Conservation (phyloP, 2,888 invertebrate species). For the Spisula solida region DNA sequence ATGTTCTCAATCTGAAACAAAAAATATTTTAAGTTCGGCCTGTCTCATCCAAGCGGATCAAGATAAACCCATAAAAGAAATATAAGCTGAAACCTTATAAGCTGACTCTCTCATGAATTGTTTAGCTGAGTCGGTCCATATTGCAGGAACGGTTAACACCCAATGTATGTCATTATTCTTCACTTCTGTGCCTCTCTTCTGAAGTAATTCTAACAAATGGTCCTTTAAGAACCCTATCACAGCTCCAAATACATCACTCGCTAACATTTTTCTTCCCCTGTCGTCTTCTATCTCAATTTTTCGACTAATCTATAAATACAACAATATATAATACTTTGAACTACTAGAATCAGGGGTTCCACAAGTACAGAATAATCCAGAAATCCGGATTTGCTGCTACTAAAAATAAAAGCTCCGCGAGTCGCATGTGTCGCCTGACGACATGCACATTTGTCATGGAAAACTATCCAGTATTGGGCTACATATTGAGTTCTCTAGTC, state of each 20-base stretch:
- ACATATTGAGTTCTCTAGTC: too few species aligned
- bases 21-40: too few species aligned
- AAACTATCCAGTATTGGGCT: too few species aligned
- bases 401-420: too few species aligned
- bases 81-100: slow-evolving; percentile 52
- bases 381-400: too few species aligned
- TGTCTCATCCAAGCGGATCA: neutral
- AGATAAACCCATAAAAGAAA: neutral
- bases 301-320: slow-evolving; percentile 37
- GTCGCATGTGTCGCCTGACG: too few species aligned
- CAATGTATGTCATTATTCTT: slow-evolving; percentile 73
- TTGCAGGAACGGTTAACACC: slow-evolving; percentile 76
- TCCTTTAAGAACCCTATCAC: slow-evolving; percentile 70
- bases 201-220: slow-evolving; percentile 66
- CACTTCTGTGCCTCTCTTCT: slow-evolving; percentile 65
- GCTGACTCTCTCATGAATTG: slow-evolving; percentile 77
- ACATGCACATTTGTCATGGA: too few species aligned
- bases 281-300: slow-evolving; percentile 63
- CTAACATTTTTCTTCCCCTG: slow-evolving; percentile 63
- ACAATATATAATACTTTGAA: neutral
- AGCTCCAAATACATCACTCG: slow-evolving; percentile 67
- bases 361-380: too few species aligned
- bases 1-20: too few species aligned
- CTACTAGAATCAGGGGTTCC: too few species aligned
- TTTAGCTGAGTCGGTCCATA: slow-evolving; percentile 75